Conservation (phyloP, 2,797 vertebrate species). For the Leptoclinus maculatus region DNA sequence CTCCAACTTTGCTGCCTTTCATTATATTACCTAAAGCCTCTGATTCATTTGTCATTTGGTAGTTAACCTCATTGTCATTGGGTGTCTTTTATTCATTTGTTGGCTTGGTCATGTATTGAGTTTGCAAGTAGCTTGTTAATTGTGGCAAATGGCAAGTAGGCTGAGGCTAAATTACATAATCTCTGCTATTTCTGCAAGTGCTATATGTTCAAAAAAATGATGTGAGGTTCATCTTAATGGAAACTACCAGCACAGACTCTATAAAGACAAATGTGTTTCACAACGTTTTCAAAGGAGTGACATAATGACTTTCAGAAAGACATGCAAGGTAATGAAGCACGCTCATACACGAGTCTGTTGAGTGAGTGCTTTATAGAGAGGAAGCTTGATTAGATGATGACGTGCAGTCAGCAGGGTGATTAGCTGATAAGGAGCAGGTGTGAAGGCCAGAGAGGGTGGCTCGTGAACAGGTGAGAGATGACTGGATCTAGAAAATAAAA, state of each 20-base stretch:
- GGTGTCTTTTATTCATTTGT: background rate
- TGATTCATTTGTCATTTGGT: background rate
- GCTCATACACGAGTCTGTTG: background rate
- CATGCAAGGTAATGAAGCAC: background rate
- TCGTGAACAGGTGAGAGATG: conserved; percentile 22
- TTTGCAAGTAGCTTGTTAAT: background rate
- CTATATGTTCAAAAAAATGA: background rate
- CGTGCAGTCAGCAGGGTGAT: conserved; percentile 13
- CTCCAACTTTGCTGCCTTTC: background rate
- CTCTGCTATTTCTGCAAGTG: background rate
- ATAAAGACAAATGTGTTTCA: background rate
- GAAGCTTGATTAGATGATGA: background rate
- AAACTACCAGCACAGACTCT: background rate
- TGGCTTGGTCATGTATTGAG: background rate
- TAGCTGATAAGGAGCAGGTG: conserved; percentile 47
- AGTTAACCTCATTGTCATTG: background rate
- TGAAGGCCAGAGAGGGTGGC: conserved; percentile 14
- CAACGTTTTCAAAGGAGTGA: too few relatives aligned
- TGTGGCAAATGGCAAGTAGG: background rate
- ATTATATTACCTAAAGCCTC: background rate
- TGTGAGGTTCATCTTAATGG: background rate
- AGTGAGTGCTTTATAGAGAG: background rate
- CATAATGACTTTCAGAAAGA: background rate
- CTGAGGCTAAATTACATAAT: background rate
- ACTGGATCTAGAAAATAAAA: conserved; percentile 13